Percentiles rank a stretch among this genome's conserved stretches.
phyloP scores from a whole-genome alignment of 2,888 invertebrate species.

The Trichacis sp. region DNA sequence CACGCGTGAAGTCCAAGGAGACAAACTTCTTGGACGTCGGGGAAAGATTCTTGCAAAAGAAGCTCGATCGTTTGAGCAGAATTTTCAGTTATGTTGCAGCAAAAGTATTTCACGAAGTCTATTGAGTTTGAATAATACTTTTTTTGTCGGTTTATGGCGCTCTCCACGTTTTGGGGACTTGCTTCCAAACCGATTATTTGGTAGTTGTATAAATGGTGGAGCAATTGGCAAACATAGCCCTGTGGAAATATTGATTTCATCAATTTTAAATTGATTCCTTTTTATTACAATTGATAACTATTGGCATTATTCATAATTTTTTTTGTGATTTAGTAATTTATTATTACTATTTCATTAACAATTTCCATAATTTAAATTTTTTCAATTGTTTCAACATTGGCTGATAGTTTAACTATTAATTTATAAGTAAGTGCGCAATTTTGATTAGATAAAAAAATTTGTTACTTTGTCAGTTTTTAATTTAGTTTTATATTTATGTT shows the following conservation, averaged over 20 bases:
- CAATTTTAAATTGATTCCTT: too few relatives aligned
- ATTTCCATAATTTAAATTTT: too few relatives aligned
- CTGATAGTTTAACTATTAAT: too few relatives aligned
- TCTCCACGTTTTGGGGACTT: slow-evolving; percentile 71
- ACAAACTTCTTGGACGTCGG: slow-evolving; percentile 63
- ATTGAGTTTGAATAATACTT: slow-evolving; percentile 72
- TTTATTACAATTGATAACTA: too few relatives aligned
- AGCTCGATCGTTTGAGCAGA: slow-evolving; percentile 70
- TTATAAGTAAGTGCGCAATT: too few relatives aligned
- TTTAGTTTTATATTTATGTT: too few relatives aligned
- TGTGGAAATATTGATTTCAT: slow-evolving; percentile 55
- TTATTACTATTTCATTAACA: too few relatives aligned
- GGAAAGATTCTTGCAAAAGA: slow-evolving; percentile 68
- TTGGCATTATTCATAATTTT: too few relatives aligned
- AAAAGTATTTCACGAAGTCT: slow-evolving; percentile 72
- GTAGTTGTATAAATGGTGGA: slow-evolving; percentile 73
- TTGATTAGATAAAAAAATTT: too few relatives aligned
- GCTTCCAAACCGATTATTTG: slow-evolving; percentile 79
- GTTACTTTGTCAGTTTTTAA: too few relatives aligned
- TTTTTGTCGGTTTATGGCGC: slow-evolving; percentile 73
- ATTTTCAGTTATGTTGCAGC: slow-evolving; percentile 72
- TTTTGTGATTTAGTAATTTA: too few relatives aligned
- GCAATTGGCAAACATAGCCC: slow-evolving; percentile 81
- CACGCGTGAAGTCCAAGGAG: slow-evolving; percentile 82
- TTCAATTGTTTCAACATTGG: too few relatives aligned